Evolutionary conservation across 2,113 vertebrate genomes (phyloP), one percentile per base, ranked within the genome.

Genomic region (Larimichthys crocea): DNA sequence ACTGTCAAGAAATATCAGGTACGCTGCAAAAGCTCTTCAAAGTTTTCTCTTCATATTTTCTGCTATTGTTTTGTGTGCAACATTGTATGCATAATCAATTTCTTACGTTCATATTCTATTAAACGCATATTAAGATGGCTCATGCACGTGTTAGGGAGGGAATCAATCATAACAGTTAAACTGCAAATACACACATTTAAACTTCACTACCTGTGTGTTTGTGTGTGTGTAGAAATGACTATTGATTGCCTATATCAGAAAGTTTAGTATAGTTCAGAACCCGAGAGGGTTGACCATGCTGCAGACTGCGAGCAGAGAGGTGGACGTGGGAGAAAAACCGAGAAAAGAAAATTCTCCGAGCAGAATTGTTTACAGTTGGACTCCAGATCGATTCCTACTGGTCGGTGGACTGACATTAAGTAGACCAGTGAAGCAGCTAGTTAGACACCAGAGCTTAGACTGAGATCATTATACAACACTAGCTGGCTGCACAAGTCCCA

Each of bases 351-450:
- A 64, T 73, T 86, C 72, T 67, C 44, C 49, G 7, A 31, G 79
- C 63, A 40, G 75, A 74, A 24, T 66, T 87, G 82, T 90, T 89
- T 88, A 79, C 78, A 68, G 72, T 68, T 68, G 79, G 64, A 73
- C 59, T 81, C 29, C 61, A 67, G 64, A 90, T 92, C 73, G 74
- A 93, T 88, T 24, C 59, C 52, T 79, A 15, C 82, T 83, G 76
- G 79, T 84, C 42, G 0, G 42, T 76, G 57, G 80, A 82, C 85
- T 82, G 86, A 84, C 84, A 89, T 87, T 84, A 91, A 80, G 75
- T 85, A 78, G 84, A 90, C 79, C 88, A 89, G 84, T 88, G 88
- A 89, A 92, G 91, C 91, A 89, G 80, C 80, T 89, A 91, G 88
- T 89, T 84, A 81, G 76, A 84, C 78, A 83, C 73, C 52, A 80